Percentiles rank a stretch among this genome's conserved stretches.
These are phyloP conservation scores for Cochlearius cochlearius DNA, from an alignment of 2,113 vertebrate genomes.

Conservation along the genomic window DNA sequence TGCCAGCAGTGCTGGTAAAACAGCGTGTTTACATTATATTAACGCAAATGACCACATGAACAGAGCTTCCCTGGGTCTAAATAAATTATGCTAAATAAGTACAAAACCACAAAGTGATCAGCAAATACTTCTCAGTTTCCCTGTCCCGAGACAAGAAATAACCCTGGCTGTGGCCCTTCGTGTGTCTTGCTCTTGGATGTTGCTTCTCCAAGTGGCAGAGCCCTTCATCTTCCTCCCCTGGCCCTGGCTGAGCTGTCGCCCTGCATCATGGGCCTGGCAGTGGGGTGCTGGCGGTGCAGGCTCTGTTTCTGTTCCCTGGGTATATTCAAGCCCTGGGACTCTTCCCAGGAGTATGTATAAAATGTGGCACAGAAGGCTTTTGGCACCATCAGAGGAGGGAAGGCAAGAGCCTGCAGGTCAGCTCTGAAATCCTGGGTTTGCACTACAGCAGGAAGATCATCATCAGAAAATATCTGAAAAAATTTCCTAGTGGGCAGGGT, in stretches of 20 bases:
- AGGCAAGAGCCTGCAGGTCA: not conserved
- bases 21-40: not conserved
- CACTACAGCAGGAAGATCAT: not conserved
- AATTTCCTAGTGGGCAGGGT: not conserved
- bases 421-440: not conserved
- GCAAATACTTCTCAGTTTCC: not conserved
- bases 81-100: not conserved
- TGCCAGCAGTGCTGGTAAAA: not conserved
- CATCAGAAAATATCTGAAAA: not conserved
- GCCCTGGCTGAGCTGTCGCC: not conserved
- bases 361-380: not conserved
- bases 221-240: not conserved
- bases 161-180: not conserved
- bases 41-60: not conserved
- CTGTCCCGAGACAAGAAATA: not conserved
- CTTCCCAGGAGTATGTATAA: not conserved
- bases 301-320: not conserved
- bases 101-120: not conserved
- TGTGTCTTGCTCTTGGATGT: not conserved
- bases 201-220: not conserved
- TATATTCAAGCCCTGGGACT: not conserved
- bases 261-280: not conserved
- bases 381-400: accelerated
- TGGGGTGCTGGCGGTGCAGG: accelerated
- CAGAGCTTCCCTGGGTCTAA: not conserved